Evolutionary conservation across 2,113 vertebrate species (phyloP).

Genomic region (Atractosteus spatula): DNA sequence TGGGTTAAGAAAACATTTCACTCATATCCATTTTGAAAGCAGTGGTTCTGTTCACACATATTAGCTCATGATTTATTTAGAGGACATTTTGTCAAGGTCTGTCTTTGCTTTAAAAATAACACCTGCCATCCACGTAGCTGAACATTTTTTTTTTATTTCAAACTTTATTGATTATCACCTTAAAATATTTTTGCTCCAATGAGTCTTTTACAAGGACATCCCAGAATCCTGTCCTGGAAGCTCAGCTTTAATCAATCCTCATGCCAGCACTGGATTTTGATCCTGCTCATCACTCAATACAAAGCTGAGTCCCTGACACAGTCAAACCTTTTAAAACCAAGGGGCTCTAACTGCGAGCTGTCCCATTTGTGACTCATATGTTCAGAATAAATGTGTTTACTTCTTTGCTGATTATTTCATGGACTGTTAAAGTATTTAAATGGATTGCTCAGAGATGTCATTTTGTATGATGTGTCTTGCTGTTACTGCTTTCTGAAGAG

Average conservation of each 20-base stretch:
- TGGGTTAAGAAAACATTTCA: slow-evolving; percentile 25
- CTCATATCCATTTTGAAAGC: slow-evolving; percentile 11
- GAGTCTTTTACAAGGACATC: slow-evolving; percentile 28
- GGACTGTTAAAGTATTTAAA: slow-evolving; percentile 31
- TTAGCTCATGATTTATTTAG: slow-evolving; percentile 30
- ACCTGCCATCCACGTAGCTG: slow-evolving; percentile 3
- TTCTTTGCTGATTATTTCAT: slow-evolving; percentile 24
- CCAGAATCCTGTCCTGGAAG: slow-evolving; percentile 35
- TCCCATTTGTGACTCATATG: neutral
- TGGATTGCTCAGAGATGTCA: slow-evolving; percentile 40
- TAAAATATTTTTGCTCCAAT: slow-evolving; percentile 3
- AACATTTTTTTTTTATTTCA: neutral
- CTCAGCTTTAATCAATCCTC: slow-evolving; percentile 45
- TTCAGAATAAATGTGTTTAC: neutral
- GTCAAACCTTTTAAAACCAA: slow-evolving; percentile 2
- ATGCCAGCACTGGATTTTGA: slow-evolving; percentile 41
- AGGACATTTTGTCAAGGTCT: neutral
- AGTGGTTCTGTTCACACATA: slow-evolving; percentile 9
- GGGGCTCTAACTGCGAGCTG: neutral
- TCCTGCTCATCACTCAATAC: slow-evolving; percentile 43
- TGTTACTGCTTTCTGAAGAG: slow-evolving; percentile 43
- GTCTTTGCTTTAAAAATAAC: slow-evolving; percentile 14
- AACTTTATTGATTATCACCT: slow-evolving; percentile 17
- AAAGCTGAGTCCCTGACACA: slow-evolving; percentile 16
- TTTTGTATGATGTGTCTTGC: slow-evolving; percentile 43